Evolutionary conservation across 2,888 invertebrate species (phyloP).

Genomic region (Coleophora deauratella): DNA sequence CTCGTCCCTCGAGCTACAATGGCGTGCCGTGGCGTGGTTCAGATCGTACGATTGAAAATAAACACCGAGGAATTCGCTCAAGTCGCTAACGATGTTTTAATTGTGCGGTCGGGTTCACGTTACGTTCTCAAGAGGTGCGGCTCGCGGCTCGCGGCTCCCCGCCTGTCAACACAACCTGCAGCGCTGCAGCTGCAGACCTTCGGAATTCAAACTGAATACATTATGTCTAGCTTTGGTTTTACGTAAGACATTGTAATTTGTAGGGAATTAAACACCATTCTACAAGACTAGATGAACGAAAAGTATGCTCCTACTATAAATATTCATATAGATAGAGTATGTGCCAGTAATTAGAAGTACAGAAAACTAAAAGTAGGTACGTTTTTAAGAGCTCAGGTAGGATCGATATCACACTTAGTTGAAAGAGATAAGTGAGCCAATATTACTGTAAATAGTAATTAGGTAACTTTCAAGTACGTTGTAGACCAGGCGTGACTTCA

Average conservation of each 20-base stretch:
- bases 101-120: conserved; percentile 26
- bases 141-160: conserved; percentile 7
- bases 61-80: conserved; percentile 30
- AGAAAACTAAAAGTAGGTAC: too few relatives aligned
- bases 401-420: neutral
- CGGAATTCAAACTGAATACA: too few relatives aligned
- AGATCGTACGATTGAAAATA: conserved; percentile 27
- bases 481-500: neutral
- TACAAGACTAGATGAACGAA: too few relatives aligned
- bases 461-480: conserved; percentile 4
- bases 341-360: too few relatives aligned
- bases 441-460: conserved; percentile 3
- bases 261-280: too few relatives aligned
- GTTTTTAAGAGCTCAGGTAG: too few relatives aligned
- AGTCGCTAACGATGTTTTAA: conserved; percentile 36
- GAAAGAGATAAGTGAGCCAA: neutral
- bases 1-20: conserved; percentile 17
- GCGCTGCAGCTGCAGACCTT: too few relatives aligned
- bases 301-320: too few relatives aligned
- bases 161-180: neutral
- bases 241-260: too few relatives aligned
- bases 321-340: too few relatives aligned
- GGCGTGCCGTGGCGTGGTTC: conserved; percentile 19
- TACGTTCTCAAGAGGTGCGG: conserved; percentile 22
- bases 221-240: too few relatives aligned